Evolutionary conservation across 2,888 invertebrate species (phyloP), one percentile per base, ranked within the genome.

Genomic region (Entomobrya proxima): DNA sequence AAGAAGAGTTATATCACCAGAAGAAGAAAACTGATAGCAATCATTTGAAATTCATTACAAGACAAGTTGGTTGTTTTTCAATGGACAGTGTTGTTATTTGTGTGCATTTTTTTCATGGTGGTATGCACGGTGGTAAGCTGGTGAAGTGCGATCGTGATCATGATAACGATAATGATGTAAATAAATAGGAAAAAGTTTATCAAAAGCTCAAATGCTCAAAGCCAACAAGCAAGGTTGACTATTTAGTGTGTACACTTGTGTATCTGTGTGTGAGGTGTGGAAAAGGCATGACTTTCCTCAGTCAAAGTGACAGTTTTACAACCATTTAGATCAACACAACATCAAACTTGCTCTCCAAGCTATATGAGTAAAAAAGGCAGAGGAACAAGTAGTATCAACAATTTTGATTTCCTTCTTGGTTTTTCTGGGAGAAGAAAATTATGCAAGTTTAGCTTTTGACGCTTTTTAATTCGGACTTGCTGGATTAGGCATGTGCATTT

Each of bases 241-340:
- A n/a, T n/a, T n/a, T n/a, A n/a, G n/a, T n/a, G n/a, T n/a, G n/a
- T n/a, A n/a, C n/a, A n/a, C n/a, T n/a, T n/a, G n/a, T n/a, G 27
- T 35, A 24, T 24, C 30, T 27, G 18, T 85, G 52, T 84, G 80
- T 50, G 74, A 82, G 82, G 82, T 86, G 77, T 83, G 78, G 86
- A 84, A 86, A 86, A 86, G 83, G 83, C 83, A 86, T 84, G 83
- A 84, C 86, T 86, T 86, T 86, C 79, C 80, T 84, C 83, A 83
- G 83, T 84, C 79, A 79, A 86, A 86, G 79, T 86, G 86, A 84
- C 86, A 86, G 83, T 79, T 86, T 86, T 86, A 86, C 83, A 86
- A 84, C 83, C 86, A 86, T 86, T 86, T 86, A 86, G 86, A 86
- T 86, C 86, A 84, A 79, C 83, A 84, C 74, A 86, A 86, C 86